Evolutionary conservation across 2,888 invertebrate genomes (phyloP).

Genomic region (Chrysolina americana): DNA sequence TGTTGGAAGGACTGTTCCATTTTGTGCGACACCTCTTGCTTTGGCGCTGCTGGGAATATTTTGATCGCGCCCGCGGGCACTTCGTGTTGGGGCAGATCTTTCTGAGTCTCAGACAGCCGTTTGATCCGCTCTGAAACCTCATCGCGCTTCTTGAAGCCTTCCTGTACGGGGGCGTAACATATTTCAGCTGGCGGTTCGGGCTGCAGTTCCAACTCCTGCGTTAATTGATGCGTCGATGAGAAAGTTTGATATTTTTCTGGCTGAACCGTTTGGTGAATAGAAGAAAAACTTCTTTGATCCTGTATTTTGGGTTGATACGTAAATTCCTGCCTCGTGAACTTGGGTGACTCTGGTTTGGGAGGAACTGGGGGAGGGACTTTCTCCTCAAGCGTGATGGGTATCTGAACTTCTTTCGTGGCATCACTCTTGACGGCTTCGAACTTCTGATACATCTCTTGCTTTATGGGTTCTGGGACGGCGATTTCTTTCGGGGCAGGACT

Average conservation of each 20-base stretch:
- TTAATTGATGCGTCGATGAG: constrained; percentile 54
- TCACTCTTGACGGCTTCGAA: constrained; percentile 63
- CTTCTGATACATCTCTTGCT: constrained; percentile 68
- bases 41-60: constrained; percentile 49
- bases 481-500: constrained; percentile 64
- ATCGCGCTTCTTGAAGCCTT: constrained; percentile 66
- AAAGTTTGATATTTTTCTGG: constrained; percentile 50
- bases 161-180: constrained; percentile 73
- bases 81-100: constrained; percentile 66
- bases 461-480: constrained; percentile 62
- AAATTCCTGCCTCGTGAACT: constrained; percentile 37
- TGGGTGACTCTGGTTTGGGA: constrained; percentile 50
- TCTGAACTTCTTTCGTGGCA: constrained; percentile 59
- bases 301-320: constrained; percentile 46
- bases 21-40: constrained; percentile 55
- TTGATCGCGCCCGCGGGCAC: constrained; percentile 54
- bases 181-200: constrained; percentile 83
- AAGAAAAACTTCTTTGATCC: constrained; percentile 54
- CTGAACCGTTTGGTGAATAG: constrained; percentile 37
- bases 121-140: constrained; percentile 75
- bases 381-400: constrained; percentile 56
- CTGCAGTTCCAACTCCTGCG: constrained; percentile 72
- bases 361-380: constrained; percentile 60
- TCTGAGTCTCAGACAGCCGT: constrained; percentile 74
- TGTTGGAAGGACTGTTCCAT: constrained; percentile 56